These are phyloP conservation scores for Garra rufa DNA, from an alignment of 2,113 vertebrate species.

Conservation along the genomic window DNA sequence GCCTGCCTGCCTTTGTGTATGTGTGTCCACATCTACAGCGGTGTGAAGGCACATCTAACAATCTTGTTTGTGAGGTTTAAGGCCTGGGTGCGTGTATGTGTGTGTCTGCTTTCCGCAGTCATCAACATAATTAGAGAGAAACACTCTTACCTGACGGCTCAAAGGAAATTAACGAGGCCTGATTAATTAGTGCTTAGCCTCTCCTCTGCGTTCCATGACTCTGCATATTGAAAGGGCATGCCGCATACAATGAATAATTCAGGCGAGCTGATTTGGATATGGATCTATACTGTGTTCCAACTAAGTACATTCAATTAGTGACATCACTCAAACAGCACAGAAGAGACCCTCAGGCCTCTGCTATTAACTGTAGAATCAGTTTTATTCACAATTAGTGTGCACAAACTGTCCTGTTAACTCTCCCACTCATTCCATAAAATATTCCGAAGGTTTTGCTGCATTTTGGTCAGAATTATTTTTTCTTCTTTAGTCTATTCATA, in stretches of 20 bases:
- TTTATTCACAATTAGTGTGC: background rate
- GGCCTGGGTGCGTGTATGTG: conserved; percentile 1
- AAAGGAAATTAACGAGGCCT: conserved; percentile 49
- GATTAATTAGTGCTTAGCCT: conserved; percentile 51
- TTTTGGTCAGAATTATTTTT: background rate
- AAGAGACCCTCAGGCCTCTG: background rate
- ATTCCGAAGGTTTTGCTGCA: background rate
- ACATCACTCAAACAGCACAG: conserved; percentile 6
- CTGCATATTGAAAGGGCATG: conserved; percentile 51
- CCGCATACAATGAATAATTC: conserved; percentile 49
- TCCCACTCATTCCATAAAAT: background rate
- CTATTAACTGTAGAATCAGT: conserved; percentile 9
- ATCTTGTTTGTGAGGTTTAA: conserved; percentile 22
- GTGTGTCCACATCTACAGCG: conserved; percentile 9
- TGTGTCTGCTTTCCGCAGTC: conserved; percentile 31
- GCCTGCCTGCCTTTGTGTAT: conserved; percentile 28
- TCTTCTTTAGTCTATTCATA: background rate
- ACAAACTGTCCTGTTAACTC: conserved; percentile 18
- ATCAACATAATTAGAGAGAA: conserved; percentile 41
- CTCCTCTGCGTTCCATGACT: conserved; percentile 42
- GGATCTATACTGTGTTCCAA: conserved; percentile 40
- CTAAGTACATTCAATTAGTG: conserved; percentile 43
- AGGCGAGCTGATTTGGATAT: conserved; percentile 44
- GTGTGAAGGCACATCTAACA: conserved; percentile 19
- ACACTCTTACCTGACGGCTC: conserved; percentile 45